Base-by-base conservation (phyloP, 2,113 vertebrate genomes). In the Sinocyclocheilus maitianheensis region DNA sequence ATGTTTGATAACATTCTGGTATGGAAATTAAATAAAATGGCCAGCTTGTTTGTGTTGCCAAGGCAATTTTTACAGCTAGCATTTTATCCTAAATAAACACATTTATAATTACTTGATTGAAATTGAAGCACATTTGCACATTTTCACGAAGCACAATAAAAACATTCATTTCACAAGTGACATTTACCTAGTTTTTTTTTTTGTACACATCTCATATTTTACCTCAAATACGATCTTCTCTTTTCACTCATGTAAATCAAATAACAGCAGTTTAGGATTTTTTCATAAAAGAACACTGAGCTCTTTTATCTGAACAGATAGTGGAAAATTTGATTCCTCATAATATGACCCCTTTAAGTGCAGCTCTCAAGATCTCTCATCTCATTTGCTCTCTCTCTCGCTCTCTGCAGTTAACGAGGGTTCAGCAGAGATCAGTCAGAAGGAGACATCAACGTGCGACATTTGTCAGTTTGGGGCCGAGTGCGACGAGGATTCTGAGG, bases 391-490 rank as follows among this genome's bases (percentile, higher is more conserved):
- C 53, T 55, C 53, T 53, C 53, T 43, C 60, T 86, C 86, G 2
- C 30, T 81, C 87, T 87, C 82, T 99, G 97, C 83, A 99, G 98
- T 96, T 83, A 97, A 95, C 65, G 98, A 99, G 94, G 98, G 98
- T 77, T 99, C 98, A 18, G 97, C 98, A 69, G 97, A 99, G 95
- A 96, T 96, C 37, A 97, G 93, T 90, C 97, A 97, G 93, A 99
- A 99, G 94, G 97, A 99, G 94, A 98, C 98, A 26, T 98, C 97
- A 90, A 99, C 98, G 89, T 99, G 98, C 90, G 98, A 99, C 91
- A 99, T 99, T 91, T 99, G 98, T 94, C 98, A 99, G 93, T 99
- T 99, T 80, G 98, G 98, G 60, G 98, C 98, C 0, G 98, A 99
- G 93, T 99, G 98, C 30, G 98, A 99, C 0, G 98, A 98, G 94